These are phyloP conservation scores for Nomada goodeniana DNA, from an alignment of 2,888 invertebrate genomes.

Conservation along the genomic window DNA sequence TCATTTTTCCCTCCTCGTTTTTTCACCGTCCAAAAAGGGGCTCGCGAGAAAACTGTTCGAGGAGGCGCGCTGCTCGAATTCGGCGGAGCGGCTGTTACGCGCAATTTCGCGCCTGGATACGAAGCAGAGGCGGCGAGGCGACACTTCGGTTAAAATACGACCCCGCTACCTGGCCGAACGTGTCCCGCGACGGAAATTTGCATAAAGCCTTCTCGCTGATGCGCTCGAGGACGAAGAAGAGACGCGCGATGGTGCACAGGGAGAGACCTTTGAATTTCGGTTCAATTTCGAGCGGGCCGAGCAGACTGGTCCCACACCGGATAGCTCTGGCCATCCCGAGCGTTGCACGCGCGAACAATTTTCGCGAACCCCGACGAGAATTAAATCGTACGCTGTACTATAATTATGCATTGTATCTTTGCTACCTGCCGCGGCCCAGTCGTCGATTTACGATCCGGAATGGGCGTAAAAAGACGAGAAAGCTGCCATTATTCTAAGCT, in stretches of 20 bases:
- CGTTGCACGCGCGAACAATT: slow-evolving; percentile 58
- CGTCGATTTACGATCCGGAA: slow-evolving; percentile 23
- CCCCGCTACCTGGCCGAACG: slow-evolving; percentile 27
- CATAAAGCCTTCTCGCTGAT: slow-evolving; percentile 46
- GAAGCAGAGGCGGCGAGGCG: slow-evolving; percentile 22
- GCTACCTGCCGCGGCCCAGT: slow-evolving; percentile 26
- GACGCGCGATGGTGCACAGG: slow-evolving; percentile 6
- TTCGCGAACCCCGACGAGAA: slow-evolving; percentile 29
- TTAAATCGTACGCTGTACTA: slow-evolving; percentile 56
- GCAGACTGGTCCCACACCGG: background rate
- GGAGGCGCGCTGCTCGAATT: background rate
- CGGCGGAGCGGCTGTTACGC: background rate
- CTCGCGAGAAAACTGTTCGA: background rate
- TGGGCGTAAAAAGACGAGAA: slow-evolving; percentile 1
- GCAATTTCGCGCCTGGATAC: slow-evolving; percentile 21
- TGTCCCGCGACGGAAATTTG: slow-evolving; percentile 34
- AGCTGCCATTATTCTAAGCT: background rate
- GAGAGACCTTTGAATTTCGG: slow-evolving; percentile 60
- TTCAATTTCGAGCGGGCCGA: slow-evolving; percentile 34
- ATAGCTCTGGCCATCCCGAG: slow-evolving; percentile 12
- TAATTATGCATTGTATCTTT: slow-evolving; percentile 50
- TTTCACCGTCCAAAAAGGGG: background rate
- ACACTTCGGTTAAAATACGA: slow-evolving; percentile 60
- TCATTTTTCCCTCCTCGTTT: background rate
- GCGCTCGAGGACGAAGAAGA: background rate